Conservation (phyloP, 92 coral and sea anemone genomes). For the Scolanthus callimorphus region DNA sequence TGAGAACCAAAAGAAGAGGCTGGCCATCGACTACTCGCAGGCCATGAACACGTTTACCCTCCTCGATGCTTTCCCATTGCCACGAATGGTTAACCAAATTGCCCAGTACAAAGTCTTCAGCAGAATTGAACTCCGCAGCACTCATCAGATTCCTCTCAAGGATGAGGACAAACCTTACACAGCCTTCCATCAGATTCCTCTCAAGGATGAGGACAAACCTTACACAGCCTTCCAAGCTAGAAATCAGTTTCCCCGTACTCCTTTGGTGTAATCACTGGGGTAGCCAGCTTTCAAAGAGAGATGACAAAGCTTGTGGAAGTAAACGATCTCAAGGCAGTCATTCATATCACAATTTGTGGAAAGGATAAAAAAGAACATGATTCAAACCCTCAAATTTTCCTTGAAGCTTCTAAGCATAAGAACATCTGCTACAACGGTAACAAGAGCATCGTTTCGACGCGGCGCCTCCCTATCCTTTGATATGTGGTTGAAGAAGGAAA, state of each 20-base stretch:
- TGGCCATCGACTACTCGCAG: background rate
- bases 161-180: background rate
- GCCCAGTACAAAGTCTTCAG: constrained; percentile 33
- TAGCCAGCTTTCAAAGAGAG: constrained; percentile 40
- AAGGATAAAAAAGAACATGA: constrained; percentile 46
- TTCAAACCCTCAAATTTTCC: constrained; percentile 26
- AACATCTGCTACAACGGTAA: constrained; percentile 22
- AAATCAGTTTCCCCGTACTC: constrained; percentile 44
- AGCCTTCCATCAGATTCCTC: constrained; percentile 8
- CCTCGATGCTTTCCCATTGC: background rate
- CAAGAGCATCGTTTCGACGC: constrained; percentile 44
- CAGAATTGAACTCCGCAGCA: constrained; percentile 25
- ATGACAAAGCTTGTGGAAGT: constrained; percentile 40
- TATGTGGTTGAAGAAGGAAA: constrained; percentile 38
- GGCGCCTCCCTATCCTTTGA: constrained; percentile 39
- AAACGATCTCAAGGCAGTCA: constrained; percentile 14
- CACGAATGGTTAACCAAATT: background rate
- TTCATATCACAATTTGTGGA: constrained; percentile 25
- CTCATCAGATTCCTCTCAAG: background rate
- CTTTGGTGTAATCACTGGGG: constrained; percentile 43
- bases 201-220: constrained; percentile 22
- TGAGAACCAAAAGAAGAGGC: background rate
- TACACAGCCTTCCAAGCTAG: constrained; percentile 36
- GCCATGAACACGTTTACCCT: background rate
- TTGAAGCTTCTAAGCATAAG: constrained; percentile 30